A percentile compares a stretch with the other conserved stretches of the same genome.
These are phyloP conservation scores for Amblyopsis rosae DNA, from an alignment of 2,113 vertebrate genomes.

Conservation along the genomic window DNA sequence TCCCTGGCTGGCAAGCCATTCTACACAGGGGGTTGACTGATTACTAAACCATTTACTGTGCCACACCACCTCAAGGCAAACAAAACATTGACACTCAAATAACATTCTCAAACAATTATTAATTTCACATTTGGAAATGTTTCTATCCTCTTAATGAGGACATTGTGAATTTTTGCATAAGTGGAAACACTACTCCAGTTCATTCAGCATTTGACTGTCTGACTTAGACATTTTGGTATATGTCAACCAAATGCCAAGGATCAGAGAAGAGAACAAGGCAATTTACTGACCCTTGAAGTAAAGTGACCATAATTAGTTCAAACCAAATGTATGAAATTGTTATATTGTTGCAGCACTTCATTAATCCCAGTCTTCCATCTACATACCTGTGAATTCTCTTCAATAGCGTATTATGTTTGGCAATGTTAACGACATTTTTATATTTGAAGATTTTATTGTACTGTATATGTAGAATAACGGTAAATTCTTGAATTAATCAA, in stretches of 20 bases:
- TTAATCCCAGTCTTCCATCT: not conserved
- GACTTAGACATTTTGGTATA: conserved; percentile 47
- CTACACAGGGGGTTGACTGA: conserved; percentile 8
- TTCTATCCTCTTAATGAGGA: not conserved
- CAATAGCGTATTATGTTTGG: not conserved
- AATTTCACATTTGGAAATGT: not conserved
- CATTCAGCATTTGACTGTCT: conserved; percentile 5
- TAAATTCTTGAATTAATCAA: too few species aligned
- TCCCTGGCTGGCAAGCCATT: conserved; percentile 18
- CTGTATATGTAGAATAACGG: too few species aligned
- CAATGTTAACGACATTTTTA: not conserved
- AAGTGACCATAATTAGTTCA: not conserved
- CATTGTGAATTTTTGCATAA: not conserved
- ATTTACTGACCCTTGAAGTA: conserved; percentile 5
- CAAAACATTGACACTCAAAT: not conserved
- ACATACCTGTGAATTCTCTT: not conserved
- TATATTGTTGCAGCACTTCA: not conserved
- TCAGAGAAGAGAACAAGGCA: conserved; percentile 11
- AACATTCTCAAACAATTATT: not conserved
- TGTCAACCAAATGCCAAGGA: conserved; percentile 51
- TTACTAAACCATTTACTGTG: conserved; percentile 1
- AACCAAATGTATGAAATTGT: not conserved
- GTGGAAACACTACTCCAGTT: not conserved
- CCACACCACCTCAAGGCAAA: not conserved
- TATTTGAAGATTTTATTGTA: too few species aligned